Base-by-base conservation (phyloP, 2,888 invertebrate species). In the Subacronicta megacephala region DNA sequence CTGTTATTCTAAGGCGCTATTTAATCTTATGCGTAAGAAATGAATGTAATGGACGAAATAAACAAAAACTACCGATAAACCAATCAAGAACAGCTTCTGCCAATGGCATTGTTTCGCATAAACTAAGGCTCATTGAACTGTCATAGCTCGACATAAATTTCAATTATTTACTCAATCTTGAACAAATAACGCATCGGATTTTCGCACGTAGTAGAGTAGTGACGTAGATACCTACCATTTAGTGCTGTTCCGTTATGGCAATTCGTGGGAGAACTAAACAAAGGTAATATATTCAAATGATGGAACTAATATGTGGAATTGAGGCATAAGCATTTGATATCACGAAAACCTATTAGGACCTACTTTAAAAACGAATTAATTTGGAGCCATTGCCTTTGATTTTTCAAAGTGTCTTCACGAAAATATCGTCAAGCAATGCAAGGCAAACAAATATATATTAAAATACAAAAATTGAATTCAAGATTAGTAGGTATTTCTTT, bases 261-360 rank as follows among this genome's bases (percentile, higher is more conserved):
- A 78, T 78, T 83, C 89, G 90, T 92, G 90, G 87, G 92, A 92
- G 86, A 85, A 81, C 74, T 80, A 84, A 85, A 89, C 90, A 90
- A 91, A 88, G 80, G 81, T 77, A 75, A 78, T 78, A 76, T 76
- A 85, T 87, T 85, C 80, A 84, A 85, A 86, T 79, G 51, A 42
- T 82, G 76, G 77, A 72, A 72, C 51, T 45, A n/a, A n/a, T n/a
- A n/a, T 31, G 17, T 35, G 20, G n/a, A n/a, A n/a, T n/a, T n/a
- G n/a, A n/a, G 18, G 20, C n/a, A 37, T 47, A 47, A 36, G 23
- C 20, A 23, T 23, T 17, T 38, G 38, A 61, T 50, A 41, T 45
- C 26, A 41, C 29, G 13, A n/a, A 38, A 26, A n/a, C n/a, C 9
- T 23, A 13, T n/a, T 20, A n/a, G n/a, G n/a, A n/a, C 20, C 3